Evolutionary conservation across 2,797 vertebrate species (phyloP), one percentile per base, ranked within the genome.

Genomic region (Sebastes minor): DNA sequence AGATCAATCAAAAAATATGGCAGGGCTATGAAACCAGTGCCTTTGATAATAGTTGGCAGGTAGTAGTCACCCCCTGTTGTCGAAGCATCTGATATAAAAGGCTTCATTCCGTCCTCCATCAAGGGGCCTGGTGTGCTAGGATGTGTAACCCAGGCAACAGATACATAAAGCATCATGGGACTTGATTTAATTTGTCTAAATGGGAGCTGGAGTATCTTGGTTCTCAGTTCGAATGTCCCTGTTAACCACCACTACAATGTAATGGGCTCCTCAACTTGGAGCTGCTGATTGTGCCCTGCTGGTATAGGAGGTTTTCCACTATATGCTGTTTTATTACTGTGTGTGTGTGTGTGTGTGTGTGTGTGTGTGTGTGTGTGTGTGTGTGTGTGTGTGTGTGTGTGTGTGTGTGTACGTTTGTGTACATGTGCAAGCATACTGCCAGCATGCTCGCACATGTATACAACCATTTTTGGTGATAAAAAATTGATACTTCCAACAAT

Each of bases 101-200:
- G 93, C 91, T 93, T 89, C 89, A 93, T 94, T 94, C 90, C 80
- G 55, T 76, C 88, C 89, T 94, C 93, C 89, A 93, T 94, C 91
- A 93, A 89, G 87, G 88, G 92, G 89, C 88, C 92, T 90, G 93
- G 89, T 95, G 93, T 83, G 91, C 92, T 92, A 85, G 90, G 89
- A 93, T 91, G 91, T 86, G 94, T 93, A 93, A 94, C 94, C 94
- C 91, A 91, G 94, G 92, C 93, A 95, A 94, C 91, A 92, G 92
- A 93, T 94, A 91, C 91, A 93, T 91, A 88, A 89, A 92, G 93
- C 94, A 94, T 94, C 91, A 92, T 89, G 89, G 92, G 94, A 92
- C 92, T 96, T 95, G 93, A 96, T 95, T 96, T 95, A 95, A 96
- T 96, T 95, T 95, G 93, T 94, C 90, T 93, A 95, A 95, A 95